Conservation (phyloP, 2,797 vertebrate genomes). For the Oreonectes daqikongensis region DNA sequence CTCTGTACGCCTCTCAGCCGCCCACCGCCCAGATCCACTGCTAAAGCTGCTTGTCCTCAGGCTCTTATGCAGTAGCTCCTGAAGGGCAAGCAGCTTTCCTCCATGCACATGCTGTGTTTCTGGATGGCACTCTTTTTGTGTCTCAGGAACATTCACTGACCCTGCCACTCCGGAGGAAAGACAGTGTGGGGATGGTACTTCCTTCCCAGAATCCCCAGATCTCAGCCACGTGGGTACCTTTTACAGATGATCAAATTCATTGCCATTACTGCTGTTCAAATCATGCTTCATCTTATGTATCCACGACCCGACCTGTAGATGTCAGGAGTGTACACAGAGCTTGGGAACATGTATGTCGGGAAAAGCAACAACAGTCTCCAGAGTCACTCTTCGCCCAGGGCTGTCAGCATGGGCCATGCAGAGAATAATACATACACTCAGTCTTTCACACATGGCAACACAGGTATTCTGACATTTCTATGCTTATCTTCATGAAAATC, state of each 20-base stretch:
- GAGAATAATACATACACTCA: slow-evolving; percentile 77
- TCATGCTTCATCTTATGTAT: slow-evolving; percentile 69
- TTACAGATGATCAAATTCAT: slow-evolving; percentile 67
- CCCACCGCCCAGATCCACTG: not conserved
- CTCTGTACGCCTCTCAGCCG: slow-evolving; percentile 4
- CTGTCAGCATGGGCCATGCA: slow-evolving; percentile 74
- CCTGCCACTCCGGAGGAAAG: slow-evolving; percentile 89
- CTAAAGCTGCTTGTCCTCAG: slow-evolving; percentile 31
- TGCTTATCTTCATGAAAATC: not conserved
- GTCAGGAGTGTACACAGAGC: slow-evolving; percentile 92
- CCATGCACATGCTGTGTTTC: slow-evolving; percentile 59
- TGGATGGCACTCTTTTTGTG: slow-evolving; percentile 65
- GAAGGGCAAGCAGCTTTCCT: slow-evolving; percentile 45
- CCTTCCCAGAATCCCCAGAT: slow-evolving; percentile 95
- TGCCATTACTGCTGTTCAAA: slow-evolving; percentile 47
- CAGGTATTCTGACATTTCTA: slow-evolving; percentile 67
- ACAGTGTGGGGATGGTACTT: slow-evolving; percentile 95
- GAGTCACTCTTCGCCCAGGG: slow-evolving; percentile 75
- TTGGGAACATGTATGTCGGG: slow-evolving; percentile 85
- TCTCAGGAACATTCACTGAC: slow-evolving; percentile 81
- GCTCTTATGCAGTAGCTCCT: not conserved
- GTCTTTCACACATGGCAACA: slow-evolving; percentile 76
- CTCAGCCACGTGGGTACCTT: slow-evolving; percentile 85
- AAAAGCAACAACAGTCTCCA: slow-evolving; percentile 76
- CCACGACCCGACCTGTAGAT: slow-evolving; percentile 82